A percentile compares a stretch with the other conserved stretches of the same genome.
Evolutionary conservation across 2,888 invertebrate genomes (phyloP).

Genomic region (Epirrita christyi): DNA sequence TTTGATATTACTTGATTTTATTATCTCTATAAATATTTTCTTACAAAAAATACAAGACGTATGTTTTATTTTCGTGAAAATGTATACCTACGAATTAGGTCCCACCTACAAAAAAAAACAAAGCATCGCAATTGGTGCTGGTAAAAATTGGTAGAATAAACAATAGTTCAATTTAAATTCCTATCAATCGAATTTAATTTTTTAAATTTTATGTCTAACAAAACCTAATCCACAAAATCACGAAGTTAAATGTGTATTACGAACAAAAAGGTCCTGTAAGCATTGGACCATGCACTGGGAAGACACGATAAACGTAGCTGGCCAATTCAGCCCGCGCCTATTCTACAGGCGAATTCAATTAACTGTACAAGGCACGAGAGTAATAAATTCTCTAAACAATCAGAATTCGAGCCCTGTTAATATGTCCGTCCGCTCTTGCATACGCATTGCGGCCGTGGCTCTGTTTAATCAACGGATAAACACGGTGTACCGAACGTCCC

Average conservation of each 20-base stretch:
- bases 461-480: conserved; percentile 82
- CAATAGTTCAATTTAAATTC: too few species aligned
- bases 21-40: too few species aligned
- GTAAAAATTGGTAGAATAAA: too few species aligned
- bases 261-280: conserved; percentile 58
- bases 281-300: conserved; percentile 63
- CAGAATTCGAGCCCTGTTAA: conserved; percentile 84
- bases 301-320: conserved; percentile 74
- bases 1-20: too few species aligned
- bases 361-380: conserved; percentile 83
- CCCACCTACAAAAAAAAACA: too few species aligned
- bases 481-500: conserved; percentile 65
- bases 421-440: conserved; percentile 80
- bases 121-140: too few species aligned
- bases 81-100: too few species aligned
- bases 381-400: conserved; percentile 85
- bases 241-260: conserved; percentile 44
- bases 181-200: too few species aligned
- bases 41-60: too few species aligned
- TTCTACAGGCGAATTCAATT: conserved; percentile 84
- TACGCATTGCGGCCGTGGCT: conserved; percentile 80
- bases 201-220: too few species aligned
- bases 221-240: conserved; percentile 38
- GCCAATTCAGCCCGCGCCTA: conserved; percentile 77
- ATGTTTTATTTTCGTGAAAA: too few species aligned